Conservation (phyloP, 2,888 invertebrate genomes). For the Thalpophila matura region DNA sequence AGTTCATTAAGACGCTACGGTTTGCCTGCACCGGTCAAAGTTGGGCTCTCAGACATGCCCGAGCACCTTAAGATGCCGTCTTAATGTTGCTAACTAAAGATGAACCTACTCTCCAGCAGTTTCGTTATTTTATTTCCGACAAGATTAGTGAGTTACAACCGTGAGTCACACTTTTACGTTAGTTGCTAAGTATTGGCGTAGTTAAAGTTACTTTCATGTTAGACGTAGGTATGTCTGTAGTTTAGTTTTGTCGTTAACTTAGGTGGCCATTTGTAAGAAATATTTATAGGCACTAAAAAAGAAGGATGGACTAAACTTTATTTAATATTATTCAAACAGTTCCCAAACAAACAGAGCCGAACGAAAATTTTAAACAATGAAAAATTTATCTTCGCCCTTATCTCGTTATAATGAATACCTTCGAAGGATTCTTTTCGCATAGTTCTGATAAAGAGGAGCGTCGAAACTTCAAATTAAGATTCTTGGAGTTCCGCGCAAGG, state of each 20-base stretch:
- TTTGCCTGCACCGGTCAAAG: constrained; percentile 81
- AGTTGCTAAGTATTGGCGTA: constrained; percentile 56
- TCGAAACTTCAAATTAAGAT: constrained; percentile 91
- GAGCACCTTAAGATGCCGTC: constrained; percentile 75
- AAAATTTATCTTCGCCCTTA: constrained; percentile 69
- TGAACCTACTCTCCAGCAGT: constrained; percentile 65
- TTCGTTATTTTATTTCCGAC: constrained; percentile 70
- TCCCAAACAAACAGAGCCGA: constrained; percentile 35
- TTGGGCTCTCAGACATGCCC: constrained; percentile 78
- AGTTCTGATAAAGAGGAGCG: constrained; percentile 89
- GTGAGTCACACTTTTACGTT: constrained; percentile 70
- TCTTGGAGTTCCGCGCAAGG: constrained; percentile 86
- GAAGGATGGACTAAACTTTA: neutral
- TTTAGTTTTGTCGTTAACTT: neutral
- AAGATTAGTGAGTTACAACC: constrained; percentile 74
- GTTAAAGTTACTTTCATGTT: constrained; percentile 40
- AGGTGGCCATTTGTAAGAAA: neutral
- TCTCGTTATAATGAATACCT: constrained; percentile 86
- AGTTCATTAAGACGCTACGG: constrained; percentile 87
- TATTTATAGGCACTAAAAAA: neutral
- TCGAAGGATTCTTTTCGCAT: constrained; percentile 88
- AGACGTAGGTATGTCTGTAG: constrained; percentile 3
- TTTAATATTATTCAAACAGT: constrained; percentile 30
- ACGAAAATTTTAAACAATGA: constrained; percentile 61
- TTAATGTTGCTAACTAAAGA: constrained; percentile 76